phyloP scores from a whole-genome alignment of 2,888 invertebrate species.

The Urechis unicinctus region DNA sequence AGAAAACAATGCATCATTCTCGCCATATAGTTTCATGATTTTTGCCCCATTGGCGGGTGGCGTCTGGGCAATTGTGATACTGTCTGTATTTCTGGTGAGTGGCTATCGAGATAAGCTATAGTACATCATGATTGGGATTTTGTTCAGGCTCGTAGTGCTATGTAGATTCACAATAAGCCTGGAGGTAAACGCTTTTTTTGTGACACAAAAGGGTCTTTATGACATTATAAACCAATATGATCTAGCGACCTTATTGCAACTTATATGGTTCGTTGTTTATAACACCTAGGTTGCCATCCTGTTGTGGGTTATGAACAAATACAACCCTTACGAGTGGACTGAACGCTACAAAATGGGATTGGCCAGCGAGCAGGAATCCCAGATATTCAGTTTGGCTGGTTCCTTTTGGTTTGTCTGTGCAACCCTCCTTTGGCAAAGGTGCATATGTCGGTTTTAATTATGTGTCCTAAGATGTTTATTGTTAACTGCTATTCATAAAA shows the following conservation, averaged over 20 bases:
- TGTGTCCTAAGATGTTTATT: background rate
- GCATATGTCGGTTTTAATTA: background rate
- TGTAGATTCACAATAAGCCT: background rate
- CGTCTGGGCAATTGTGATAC: slow-evolving; percentile 9
- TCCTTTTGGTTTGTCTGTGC: slow-evolving; percentile 21
- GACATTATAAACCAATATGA: background rate
- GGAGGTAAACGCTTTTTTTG: background rate
- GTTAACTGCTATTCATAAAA: background rate
- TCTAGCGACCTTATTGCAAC: background rate
- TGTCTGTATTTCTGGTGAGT: slow-evolving; percentile 13
- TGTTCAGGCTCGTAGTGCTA: background rate
- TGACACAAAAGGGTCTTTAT: background rate
- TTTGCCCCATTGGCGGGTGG: slow-evolving; percentile 10
- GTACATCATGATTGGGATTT: too few species aligned
- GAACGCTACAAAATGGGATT: slow-evolving; percentile 10
- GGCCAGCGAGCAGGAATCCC: slow-evolving; percentile 12
- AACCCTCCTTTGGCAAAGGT: slow-evolving; percentile 20
- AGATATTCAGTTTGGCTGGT: slow-evolving; percentile 14
- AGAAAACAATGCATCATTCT: background rate
- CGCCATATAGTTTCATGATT: slow-evolving; percentile 10
- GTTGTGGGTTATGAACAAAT: slow-evolving; percentile 17
- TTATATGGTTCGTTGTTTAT: background rate
- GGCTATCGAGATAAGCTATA: background rate
- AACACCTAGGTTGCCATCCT: slow-evolving; percentile 13
- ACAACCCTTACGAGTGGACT: slow-evolving; percentile 20